Conservation (phyloP, 2,888 invertebrate species). For the Agrotis segetum region DNA sequence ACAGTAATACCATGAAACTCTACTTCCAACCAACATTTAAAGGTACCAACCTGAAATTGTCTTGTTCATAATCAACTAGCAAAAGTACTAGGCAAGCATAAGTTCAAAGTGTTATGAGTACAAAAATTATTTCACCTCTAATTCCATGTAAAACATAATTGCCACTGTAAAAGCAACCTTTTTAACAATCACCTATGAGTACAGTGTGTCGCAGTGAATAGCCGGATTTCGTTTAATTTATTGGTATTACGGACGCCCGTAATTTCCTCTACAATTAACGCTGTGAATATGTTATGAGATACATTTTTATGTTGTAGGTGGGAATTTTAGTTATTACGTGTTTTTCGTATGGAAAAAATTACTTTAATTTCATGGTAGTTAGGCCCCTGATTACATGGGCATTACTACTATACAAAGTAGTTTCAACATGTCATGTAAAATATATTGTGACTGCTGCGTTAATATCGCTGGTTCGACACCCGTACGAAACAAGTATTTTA, state of each 20-base stretch:
- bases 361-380: not conserved
- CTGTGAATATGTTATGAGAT: conserved; percentile 27
- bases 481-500: too few relatives aligned
- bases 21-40: too few relatives aligned
- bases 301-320: conserved; percentile 29
- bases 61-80: too few relatives aligned
- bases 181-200: conserved; percentile 45
- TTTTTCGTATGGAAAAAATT: not conserved
- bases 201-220: conserved; percentile 24
- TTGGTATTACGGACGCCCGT: conserved; percentile 48
- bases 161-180: conserved; percentile 16
- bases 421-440: too few relatives aligned
- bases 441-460: too few relatives aligned
- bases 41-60: too few relatives aligned
- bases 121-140: too few relatives aligned
- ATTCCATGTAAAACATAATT: not conserved
- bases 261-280: conserved; percentile 55
- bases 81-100: too few relatives aligned
- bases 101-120: too few relatives aligned
- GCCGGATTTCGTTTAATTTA: conserved; percentile 66
- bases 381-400: not conserved
- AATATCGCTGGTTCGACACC: too few relatives aligned
- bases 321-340: conserved; percentile 5
- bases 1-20: too few relatives aligned
- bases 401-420: not conserved